Conservation (phyloP, 2,888 invertebrate species). For the Hermaeophaga mercurialis region DNA sequence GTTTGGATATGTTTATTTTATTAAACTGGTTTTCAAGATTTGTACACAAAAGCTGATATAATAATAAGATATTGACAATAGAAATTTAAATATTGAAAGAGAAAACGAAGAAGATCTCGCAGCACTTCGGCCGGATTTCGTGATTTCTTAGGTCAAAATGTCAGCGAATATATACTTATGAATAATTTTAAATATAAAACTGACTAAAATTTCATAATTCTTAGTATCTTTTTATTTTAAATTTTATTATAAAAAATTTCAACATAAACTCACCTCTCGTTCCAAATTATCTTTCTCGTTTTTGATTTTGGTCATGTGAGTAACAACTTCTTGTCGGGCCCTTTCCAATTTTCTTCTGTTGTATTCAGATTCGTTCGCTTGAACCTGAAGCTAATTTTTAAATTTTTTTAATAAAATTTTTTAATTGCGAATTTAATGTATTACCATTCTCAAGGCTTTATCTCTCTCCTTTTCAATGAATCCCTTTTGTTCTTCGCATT, state of each 20-base stretch:
- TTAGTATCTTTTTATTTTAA: too few relatives aligned
- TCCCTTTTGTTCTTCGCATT: slow-evolving; percentile 57
- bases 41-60: slow-evolving; percentile 3
- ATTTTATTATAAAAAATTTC: too few relatives aligned
- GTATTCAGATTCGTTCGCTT: slow-evolving; percentile 63
- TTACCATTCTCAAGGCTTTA: slow-evolving; percentile 58
- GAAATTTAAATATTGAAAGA: slow-evolving; percentile 4
- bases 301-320: slow-evolving; percentile 64
- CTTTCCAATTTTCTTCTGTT: slow-evolving; percentile 63
- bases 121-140: too few relatives aligned
- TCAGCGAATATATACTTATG: too few relatives aligned
- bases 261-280: slow-evolving; percentile 60
- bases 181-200: too few relatives aligned
- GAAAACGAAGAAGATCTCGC: neutral
- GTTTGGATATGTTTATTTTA: neutral
- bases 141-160: neutral
- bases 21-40: neutral
- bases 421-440: slow-evolving; percentile 31
- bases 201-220: too few relatives aligned
- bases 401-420: too few relatives aligned
- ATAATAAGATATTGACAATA: neutral
- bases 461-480: slow-evolving; percentile 59
- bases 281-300: slow-evolving; percentile 64
- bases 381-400: slow-evolving; percentile 60
- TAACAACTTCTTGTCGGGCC: slow-evolving; percentile 64